Evolutionary conservation across 2,113 vertebrate species (phyloP), one percentile per base, ranked within the genome.

Genomic region (Bettongia penicillata): DNA sequence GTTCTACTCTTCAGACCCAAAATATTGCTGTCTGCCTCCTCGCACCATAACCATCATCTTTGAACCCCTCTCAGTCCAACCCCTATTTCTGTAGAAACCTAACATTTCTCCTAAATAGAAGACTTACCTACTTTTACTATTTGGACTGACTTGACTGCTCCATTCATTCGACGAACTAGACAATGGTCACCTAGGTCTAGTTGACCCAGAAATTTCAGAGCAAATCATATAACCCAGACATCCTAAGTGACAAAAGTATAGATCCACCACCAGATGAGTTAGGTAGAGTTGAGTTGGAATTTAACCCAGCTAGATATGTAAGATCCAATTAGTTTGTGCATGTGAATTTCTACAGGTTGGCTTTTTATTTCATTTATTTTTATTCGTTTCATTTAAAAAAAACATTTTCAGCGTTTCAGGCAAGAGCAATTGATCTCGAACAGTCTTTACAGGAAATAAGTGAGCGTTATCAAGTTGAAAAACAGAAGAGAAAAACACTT

Each of bases 401-500:
- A 28, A 14, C 50, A 48, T 89, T 91, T 96, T 48, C 93, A 98
- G 98, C 95, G 7, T 98, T 98, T 90, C 98, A 96, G 96, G 92
- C 97, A 10, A 97, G 97, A 97, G 96, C 93, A 48, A 92, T 95
- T 49, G 84, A 52, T 93, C 98, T 98, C 43, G 97, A 98, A 53
- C 97, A 94, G 68, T 97, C 97, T 93, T 94, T 98, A 47, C 95
- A 97, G 94, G 98, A 98, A 43, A 48, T 97, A 53, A 97, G 92
- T 19, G 96, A 97, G 26, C 96, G 47, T 43, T 98, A 98, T 0
- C 96, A 96, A 89, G 97, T 94, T 94, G 98, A 98, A 91, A 98
- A 98, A 92, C 96, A 97, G 90, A 97, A 94, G 93, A 98, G 98
- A 91, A 97, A 92, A 93, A 91, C 89, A 96, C 97, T 98, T 3